Evolutionary conservation across 2,113 vertebrate genomes (phyloP).

Genomic region (Oostethus manadensis): DNA sequence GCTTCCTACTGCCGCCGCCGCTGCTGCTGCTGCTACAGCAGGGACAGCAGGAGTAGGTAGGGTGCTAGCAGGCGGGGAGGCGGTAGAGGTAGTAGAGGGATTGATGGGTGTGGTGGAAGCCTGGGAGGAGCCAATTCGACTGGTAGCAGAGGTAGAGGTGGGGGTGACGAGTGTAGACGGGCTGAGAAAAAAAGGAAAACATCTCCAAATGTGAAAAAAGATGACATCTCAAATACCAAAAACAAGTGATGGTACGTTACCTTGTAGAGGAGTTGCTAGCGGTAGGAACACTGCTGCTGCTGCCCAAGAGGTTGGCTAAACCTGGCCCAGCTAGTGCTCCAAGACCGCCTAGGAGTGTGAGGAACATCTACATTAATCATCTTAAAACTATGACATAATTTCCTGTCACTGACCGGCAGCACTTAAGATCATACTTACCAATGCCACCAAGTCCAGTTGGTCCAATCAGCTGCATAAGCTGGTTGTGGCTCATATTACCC

Average conservation of each 20-base stretch:
- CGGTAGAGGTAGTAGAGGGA: conserved; percentile 55
- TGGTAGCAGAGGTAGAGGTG: conserved; percentile 47
- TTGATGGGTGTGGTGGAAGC: conserved; percentile 56
- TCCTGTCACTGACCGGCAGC: background rate
- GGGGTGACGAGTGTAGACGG: conserved; percentile 66
- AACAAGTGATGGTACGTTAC: conserved; percentile 52
- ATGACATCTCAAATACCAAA: background rate
- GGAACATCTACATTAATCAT: conserved; percentile 54
- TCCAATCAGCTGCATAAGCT: conserved; percentile 98
- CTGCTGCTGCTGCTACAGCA: conserved; percentile 55
- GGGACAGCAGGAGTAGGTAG: conserved; percentile 22
- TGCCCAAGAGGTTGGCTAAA: conserved; percentile 87
- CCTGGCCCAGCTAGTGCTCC: conserved; percentile 91
- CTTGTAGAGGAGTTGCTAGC: conserved; percentile 91
- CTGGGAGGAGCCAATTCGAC: conserved; percentile 59
- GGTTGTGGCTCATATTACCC: conserved; percentile 98
- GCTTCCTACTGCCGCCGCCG: conserved; percentile 45
- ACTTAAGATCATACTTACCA: conserved; percentile 66
- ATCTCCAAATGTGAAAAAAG: background rate
- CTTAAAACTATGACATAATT: background rate
- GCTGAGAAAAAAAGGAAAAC: conserved; percentile 51
- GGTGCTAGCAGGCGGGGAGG: conserved; percentile 42
- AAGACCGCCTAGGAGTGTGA: conserved; percentile 56
- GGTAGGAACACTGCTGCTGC: conserved; percentile 61
- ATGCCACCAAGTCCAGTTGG: conserved; percentile 78